Evolutionary conservation across 2,113 vertebrate genomes (phyloP).

Genomic region (Chlorodrepanis virens): DNA sequence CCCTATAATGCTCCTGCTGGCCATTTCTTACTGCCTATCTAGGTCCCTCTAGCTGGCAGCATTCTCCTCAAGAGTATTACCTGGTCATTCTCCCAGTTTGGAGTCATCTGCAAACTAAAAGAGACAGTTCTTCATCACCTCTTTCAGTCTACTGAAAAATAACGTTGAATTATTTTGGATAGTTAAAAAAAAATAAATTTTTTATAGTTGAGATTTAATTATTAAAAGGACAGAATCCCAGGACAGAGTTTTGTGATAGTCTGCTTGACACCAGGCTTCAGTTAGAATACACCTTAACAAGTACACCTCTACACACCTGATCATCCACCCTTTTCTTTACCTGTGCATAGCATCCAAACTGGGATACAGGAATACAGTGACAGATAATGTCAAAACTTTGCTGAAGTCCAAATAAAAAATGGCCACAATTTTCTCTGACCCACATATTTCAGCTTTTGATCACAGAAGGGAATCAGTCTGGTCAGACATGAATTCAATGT

Average conservation of each 20-base stretch:
- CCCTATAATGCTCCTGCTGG: background rate
- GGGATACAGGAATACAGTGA: background rate
- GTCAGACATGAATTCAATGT: background rate
- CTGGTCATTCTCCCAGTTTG: background rate
- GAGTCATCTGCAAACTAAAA: background rate
- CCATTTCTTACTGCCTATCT: background rate
- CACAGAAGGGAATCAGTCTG: background rate
- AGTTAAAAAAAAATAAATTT: rapidly evolving
- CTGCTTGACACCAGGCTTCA: background rate
- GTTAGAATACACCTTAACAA: background rate
- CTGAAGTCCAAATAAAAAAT: background rate
- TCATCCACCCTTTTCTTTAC: background rate
- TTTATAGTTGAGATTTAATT: background rate
- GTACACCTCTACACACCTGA: background rate
- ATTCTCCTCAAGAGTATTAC: background rate
- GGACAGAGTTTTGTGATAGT: background rate
- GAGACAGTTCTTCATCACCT: background rate
- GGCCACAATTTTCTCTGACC: background rate
- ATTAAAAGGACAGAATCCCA: background rate
- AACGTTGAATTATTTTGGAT: background rate
- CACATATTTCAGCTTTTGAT: background rate
- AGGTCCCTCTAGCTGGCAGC: background rate
- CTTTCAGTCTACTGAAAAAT: background rate
- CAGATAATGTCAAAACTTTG: background rate
- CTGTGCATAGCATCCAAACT: background rate